Conservation (phyloP, 2,888 invertebrate species). For the Eupithecia subumbrata region DNA sequence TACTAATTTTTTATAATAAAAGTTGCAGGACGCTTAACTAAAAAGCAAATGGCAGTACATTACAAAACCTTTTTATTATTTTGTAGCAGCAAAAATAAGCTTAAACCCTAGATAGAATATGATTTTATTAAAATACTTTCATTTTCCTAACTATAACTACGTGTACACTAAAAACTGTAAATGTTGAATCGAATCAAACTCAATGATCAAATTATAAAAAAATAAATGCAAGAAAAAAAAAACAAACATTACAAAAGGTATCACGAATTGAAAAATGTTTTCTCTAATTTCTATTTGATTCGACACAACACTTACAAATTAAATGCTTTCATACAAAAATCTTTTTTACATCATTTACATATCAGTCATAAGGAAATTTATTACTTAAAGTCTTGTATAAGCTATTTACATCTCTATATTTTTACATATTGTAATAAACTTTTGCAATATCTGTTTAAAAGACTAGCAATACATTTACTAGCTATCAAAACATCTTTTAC, state of each 20-base stretch:
- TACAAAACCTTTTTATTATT: slow-evolving; percentile 23
- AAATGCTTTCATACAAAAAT: slow-evolving; percentile 43
- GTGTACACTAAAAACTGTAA: slow-evolving; percentile 41
- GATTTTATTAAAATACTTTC: slow-evolving; percentile 44
- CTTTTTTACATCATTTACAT: slow-evolving; percentile 73
- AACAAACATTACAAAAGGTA: slow-evolving; percentile 22
- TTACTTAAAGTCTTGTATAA: slow-evolving; percentile 46
- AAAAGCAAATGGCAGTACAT: slow-evolving; percentile 33
- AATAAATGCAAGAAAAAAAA: slow-evolving; percentile 30
- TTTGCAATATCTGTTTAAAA: slow-evolving; percentile 35
- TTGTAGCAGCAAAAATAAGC: slow-evolving; percentile 32
- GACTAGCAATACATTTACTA: slow-evolving; percentile 42
- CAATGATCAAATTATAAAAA: slow-evolving; percentile 25
- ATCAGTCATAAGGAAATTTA: slow-evolving; percentile 72
- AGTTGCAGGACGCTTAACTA: slow-evolving; percentile 30
- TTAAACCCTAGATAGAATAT: slow-evolving; percentile 30
- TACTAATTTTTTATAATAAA: slow-evolving; percentile 24
- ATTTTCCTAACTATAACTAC: slow-evolving; percentile 42
- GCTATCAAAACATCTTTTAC: slow-evolving; percentile 26
- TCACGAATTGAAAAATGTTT: slow-evolving; percentile 26
- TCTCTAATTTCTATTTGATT: slow-evolving; percentile 29
- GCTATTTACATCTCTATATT: slow-evolving; percentile 53
- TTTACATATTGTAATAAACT: slow-evolving; percentile 34
- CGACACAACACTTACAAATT: slow-evolving; percentile 44
- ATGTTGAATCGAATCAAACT: slow-evolving; percentile 40